A percentile compares a stretch with the other conserved stretches of the same genome.
Conservation (phyloP, 1,140 invertebrate genomes). For the Elysia chlorotica region DNA sequence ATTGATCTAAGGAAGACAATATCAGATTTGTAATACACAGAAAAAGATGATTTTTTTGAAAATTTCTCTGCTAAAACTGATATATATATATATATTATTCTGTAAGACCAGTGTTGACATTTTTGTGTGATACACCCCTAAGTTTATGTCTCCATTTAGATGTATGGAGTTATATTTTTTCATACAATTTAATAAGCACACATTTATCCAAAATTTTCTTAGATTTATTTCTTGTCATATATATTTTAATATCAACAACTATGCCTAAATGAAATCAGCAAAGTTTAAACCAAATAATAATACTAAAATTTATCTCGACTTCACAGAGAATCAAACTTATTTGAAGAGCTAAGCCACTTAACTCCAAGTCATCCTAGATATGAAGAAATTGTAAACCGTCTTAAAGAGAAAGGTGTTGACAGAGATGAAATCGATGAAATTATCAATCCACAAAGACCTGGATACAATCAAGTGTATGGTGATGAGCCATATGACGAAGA, state of each 20-base stretch:
- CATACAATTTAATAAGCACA: background rate
- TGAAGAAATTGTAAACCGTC: constrained; percentile 9
- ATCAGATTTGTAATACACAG: too few species aligned
- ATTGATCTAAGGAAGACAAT: too few species aligned
- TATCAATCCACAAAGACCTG: background rate
- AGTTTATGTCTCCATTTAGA: too few species aligned
- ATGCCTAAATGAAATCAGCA: background rate
- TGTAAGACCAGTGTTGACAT: too few species aligned
- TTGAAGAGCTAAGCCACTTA: constrained; percentile 6
- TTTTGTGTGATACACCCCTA: too few species aligned
- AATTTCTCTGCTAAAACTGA: too few species aligned
- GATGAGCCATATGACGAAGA: background rate
- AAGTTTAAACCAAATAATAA: background rate
- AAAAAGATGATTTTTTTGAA: too few species aligned
- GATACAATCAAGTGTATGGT: background rate
- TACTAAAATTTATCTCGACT: background rate
- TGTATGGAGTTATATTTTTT: background rate
- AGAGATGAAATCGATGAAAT: constrained; percentile 7
- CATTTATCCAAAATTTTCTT: background rate
- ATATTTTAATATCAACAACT: background rate
- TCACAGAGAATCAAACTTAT: constrained; percentile 3
- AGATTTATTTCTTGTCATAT: background rate
- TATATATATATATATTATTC: too few species aligned
- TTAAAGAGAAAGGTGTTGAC: constrained; percentile 17
- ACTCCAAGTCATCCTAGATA: constrained; percentile 7